Percentiles rank a stretch among this genome's conserved stretches.
These are phyloP conservation scores for Archips xylosteana DNA, from an alignment of 2,888 invertebrate genomes.

Conservation along the genomic window DNA sequence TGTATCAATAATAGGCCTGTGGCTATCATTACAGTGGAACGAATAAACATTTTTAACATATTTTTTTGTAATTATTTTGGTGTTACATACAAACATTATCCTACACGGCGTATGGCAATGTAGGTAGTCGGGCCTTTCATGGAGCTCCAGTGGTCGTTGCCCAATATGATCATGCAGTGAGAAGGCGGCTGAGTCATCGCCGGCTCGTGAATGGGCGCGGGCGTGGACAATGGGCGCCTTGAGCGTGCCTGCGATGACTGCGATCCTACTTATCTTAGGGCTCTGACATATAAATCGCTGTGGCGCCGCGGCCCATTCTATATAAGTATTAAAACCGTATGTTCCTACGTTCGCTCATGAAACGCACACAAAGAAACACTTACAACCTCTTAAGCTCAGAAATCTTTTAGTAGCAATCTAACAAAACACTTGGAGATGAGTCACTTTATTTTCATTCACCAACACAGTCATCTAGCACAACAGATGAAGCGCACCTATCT, in stretches of 20 bases:
- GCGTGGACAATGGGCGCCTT: constrained; percentile 57
- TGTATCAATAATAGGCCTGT: not conserved
- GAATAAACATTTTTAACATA: not conserved
- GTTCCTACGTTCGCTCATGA: constrained; percentile 8
- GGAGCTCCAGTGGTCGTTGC: constrained; percentile 50
- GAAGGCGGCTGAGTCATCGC: constrained; percentile 51
- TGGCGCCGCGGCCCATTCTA: constrained; percentile 18
- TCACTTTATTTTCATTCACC: constrained; percentile 30
- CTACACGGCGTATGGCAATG: constrained; percentile 1
- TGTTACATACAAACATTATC: not conserved
- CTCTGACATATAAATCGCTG: constrained; percentile 24
- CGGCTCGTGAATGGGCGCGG: constrained; percentile 66
- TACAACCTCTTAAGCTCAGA: not conserved
- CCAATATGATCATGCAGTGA: constrained; percentile 54
- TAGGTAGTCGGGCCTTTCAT: constrained; percentile 16
- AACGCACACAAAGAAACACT: not conserved
- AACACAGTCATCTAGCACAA: constrained; percentile 10
- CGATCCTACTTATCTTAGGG: constrained; percentile 35
- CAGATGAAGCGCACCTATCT: not conserved
- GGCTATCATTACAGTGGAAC: not conserved
- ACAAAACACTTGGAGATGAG: constrained; percentile 30
- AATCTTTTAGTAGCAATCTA: constrained; percentile 4
- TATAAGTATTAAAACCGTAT: constrained; percentile 1
- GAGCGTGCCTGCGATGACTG: constrained; percentile 50
- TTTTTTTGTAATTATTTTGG: not conserved